Evolutionary conservation across 2,888 invertebrate genomes (phyloP).

Genomic region (Galeruca laticollis): DNA sequence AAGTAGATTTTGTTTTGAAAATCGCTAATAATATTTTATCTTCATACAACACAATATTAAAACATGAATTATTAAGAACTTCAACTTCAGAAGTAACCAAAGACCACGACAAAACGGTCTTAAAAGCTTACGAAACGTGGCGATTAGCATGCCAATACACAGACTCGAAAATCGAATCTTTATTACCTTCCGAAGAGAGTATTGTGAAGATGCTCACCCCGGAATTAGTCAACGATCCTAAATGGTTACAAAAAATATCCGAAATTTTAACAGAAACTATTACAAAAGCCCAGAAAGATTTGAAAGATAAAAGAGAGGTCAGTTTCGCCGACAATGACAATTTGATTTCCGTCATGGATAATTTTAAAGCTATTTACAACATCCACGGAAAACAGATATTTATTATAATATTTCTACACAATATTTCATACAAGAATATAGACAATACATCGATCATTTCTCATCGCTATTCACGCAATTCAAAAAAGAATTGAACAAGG

Average conservation of each 20-base stretch:
- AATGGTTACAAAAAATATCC: constrained; percentile 80
- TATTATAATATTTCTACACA: constrained; percentile 68
- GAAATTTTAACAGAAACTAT: constrained; percentile 78
- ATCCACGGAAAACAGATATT: constrained; percentile 79
- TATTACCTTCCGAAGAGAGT: constrained; percentile 82
- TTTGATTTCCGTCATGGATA: constrained; percentile 67
- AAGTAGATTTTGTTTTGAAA: constrained; percentile 68
- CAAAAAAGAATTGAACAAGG: constrained; percentile 69
- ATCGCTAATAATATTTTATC: constrained; percentile 71
- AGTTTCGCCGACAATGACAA: constrained; percentile 65
- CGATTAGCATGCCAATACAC: constrained; percentile 72
- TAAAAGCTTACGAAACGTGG: constrained; percentile 71
- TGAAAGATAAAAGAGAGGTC: constrained; percentile 67
- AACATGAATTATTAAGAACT: constrained; percentile 73
- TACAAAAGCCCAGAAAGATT: constrained; percentile 70
- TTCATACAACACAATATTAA: constrained; percentile 73
- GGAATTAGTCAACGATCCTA: constrained; percentile 77
- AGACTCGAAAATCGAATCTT: constrained; percentile 67
- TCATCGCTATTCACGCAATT: constrained; percentile 67
- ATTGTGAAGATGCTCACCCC: constrained; percentile 83
- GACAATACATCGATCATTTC: constrained; percentile 74
- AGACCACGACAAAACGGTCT: constrained; percentile 71
- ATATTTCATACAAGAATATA: constrained; percentile 69
- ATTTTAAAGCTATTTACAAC: constrained; percentile 71
- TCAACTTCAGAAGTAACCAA: constrained; percentile 66